Evolutionary conservation across 2,888 invertebrate genomes (phyloP).

Genomic region (Silvanus unidentatus): DNA sequence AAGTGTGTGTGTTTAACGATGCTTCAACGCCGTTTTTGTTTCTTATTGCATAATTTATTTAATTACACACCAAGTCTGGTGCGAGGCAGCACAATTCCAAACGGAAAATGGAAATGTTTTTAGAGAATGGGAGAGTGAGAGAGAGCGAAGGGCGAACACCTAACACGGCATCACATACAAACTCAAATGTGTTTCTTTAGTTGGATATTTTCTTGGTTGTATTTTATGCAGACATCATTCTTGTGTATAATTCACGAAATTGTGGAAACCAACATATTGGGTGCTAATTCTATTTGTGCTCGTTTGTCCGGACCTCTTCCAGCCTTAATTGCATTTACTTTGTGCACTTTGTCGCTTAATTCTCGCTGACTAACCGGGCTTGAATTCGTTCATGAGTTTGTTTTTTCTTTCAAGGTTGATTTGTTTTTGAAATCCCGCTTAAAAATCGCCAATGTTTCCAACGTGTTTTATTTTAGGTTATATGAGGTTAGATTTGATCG

Average conservation of each 20-base stretch:
- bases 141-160: slow-evolving; percentile 18
- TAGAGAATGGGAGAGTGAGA: too few relatives aligned
- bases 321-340: slow-evolving; percentile 38
- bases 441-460: too few relatives aligned
- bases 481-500: too few relatives aligned
- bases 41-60: slow-evolving; percentile 43
- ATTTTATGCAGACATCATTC: background rate
- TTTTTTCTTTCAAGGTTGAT: too few relatives aligned
- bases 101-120: slow-evolving; percentile 28
- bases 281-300: slow-evolving; percentile 47
- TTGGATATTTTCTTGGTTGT: too few relatives aligned
- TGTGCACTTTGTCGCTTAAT: slow-evolving; percentile 28
- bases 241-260: slow-evolving; percentile 24
- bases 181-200: slow-evolving; percentile 4
- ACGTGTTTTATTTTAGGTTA: too few relatives aligned
- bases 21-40: slow-evolving; percentile 23
- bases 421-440: too few relatives aligned
- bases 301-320: slow-evolving; percentile 38
- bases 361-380: background rate
- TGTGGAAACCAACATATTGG: slow-evolving; percentile 41
- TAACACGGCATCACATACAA: slow-evolving; percentile 16
- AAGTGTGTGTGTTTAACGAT: slow-evolving; percentile 9
- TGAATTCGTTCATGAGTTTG: too few relatives aligned
- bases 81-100: too few relatives aligned
- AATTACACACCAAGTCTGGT: slow-evolving; percentile 26